These are phyloP conservation scores for Cephus runcator DNA, from an alignment of 2,888 invertebrate species.

Conservation along the genomic window DNA sequence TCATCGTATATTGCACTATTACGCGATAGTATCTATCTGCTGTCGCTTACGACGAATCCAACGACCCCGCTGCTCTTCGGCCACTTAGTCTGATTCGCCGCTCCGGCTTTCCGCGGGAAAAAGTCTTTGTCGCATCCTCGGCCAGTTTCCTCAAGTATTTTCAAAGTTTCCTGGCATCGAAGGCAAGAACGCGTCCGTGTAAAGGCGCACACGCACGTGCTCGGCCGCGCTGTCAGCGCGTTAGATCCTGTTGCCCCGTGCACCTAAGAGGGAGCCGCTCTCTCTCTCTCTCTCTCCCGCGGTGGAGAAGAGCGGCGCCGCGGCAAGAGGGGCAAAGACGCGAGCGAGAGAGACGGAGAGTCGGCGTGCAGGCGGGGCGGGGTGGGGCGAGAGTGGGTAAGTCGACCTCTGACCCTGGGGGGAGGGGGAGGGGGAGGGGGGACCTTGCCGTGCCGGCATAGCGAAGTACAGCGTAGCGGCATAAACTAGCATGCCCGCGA, in stretches of 20 bases:
- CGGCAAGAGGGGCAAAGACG: constrained; percentile 11
- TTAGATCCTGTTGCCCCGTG: constrained; percentile 39
- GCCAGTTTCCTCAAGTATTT: no score
- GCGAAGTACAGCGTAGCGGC: constrained; percentile 33
- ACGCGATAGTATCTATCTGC: constrained; percentile 28
- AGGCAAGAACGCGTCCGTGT: no score
- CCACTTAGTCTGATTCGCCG: no score
- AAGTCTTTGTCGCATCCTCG: no score
- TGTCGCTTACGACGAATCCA: no score
- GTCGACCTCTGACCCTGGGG: constrained; percentile 61
- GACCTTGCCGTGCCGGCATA: constrained; percentile 57
- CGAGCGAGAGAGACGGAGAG: constrained; percentile 12
- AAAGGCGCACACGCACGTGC: constrained; percentile 23
- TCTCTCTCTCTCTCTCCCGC: no score
- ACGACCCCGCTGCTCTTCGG: no score
- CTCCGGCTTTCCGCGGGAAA: no score
- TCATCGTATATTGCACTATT: constrained; percentile 50
- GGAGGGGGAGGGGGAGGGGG: constrained; percentile 39
- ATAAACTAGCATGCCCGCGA: constrained; percentile 49
- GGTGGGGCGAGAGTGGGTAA: constrained; percentile 57
- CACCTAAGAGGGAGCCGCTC: constrained; percentile 26
- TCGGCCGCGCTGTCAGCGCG: constrained; percentile 26
- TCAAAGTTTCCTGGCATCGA: no score
- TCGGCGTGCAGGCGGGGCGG: constrained; percentile 16
- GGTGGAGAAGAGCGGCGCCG: neutral